phyloP scores from a whole-genome alignment of 2,113 vertebrate species.

The Calypte anna region DNA sequence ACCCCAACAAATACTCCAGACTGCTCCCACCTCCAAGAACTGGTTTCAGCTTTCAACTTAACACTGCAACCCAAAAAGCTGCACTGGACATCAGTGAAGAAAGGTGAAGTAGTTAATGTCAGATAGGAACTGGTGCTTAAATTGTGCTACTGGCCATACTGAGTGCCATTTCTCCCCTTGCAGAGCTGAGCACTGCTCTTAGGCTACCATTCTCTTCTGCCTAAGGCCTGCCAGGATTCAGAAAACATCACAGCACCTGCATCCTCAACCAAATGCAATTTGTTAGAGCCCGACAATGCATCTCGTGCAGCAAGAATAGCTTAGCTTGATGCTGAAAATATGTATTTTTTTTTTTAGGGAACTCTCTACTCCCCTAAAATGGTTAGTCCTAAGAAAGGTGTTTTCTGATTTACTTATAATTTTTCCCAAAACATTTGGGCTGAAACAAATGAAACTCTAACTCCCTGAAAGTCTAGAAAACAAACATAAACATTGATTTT shows the following conservation, averaged over 20 bases:
- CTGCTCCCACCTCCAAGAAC: background rate
- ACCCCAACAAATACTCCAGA: background rate
- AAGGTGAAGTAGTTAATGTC: background rate
- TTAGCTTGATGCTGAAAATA: background rate
- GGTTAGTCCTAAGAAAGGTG: background rate
- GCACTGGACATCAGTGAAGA: background rate
- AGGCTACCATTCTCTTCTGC: background rate
- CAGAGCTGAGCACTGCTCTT: background rate
- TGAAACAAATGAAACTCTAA: background rate
- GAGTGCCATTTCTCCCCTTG: background rate
- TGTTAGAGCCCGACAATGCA: background rate
- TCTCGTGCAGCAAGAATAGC: background rate
- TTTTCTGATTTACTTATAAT: background rate
- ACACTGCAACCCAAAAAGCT: background rate
- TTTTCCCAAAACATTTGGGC: background rate
- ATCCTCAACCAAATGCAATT: background rate
- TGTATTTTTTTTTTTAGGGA: no score
- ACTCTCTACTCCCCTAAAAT: no score
- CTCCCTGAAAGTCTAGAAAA: background rate
- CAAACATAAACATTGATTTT: background rate
- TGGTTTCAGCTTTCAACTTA: background rate
- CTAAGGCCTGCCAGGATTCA: background rate
- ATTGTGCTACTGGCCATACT: background rate
- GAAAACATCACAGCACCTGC: background rate
- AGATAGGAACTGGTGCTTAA: background rate